These are phyloP conservation scores for Pachyrhynchus sulphureomaculatus DNA, from an alignment of 1,140 invertebrate species.

Conservation along the genomic window DNA sequence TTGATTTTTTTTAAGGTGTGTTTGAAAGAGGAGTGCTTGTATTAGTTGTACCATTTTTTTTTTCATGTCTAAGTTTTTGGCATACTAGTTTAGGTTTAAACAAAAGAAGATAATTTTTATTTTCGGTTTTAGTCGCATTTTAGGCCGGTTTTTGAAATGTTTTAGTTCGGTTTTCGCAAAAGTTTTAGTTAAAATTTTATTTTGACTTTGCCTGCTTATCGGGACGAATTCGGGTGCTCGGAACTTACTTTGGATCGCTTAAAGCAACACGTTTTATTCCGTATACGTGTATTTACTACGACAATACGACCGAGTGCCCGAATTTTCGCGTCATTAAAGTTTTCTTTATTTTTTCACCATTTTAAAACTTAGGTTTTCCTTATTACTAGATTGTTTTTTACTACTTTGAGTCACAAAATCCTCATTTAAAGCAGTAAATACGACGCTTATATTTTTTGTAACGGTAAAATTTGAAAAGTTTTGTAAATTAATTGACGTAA, in stretches of 20 bases:
- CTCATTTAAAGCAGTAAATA: background rate
- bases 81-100: constrained; percentile 5
- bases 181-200: background rate
- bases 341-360: constrained; percentile 12
- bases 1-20: constrained; percentile 9
- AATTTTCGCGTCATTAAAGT: background rate
- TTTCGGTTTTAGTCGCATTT: background rate
- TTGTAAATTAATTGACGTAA: too few species aligned
- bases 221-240: background rate
- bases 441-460: too few species aligned
- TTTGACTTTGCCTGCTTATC: background rate
- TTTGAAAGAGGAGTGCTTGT: constrained; percentile 4
- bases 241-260: too few species aligned
- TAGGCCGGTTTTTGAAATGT: background rate
- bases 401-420: constrained; percentile 10
- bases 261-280: too few species aligned
- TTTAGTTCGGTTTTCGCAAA: background rate
- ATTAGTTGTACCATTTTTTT: background rate
- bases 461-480: too few species aligned
- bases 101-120: constrained; percentile 1
- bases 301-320: background rate
- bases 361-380: constrained; percentile 15
- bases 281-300: background rate
- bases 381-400: background rate
- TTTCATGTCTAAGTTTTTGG: background rate